Base-by-base conservation (phyloP, 2,113 vertebrate genomes). In the Sinocyclocheilus grahami region DNA sequence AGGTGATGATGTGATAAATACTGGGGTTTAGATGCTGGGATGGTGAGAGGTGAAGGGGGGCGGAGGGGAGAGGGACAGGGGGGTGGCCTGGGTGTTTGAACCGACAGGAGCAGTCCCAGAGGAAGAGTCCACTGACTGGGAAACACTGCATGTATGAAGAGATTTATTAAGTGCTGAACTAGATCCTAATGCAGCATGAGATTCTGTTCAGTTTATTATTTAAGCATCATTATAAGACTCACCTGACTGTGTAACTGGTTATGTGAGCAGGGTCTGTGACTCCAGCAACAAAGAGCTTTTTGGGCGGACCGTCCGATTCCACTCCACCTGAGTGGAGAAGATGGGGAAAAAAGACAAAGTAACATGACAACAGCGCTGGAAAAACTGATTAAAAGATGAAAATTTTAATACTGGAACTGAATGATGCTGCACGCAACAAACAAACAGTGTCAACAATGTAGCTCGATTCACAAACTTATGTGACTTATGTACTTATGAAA, bases 261-360 rank as follows among this genome's bases (percentile, higher is more conserved):
- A 88, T 90, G 84, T 94, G 92, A 88, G 92, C 30, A 20, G 95
- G 91, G 24, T 95, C 95, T 30, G 94, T 92, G 48, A 96, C 94
- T 58, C 95, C 95, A 0, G 94, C 94, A 82, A 96, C 95, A 92
- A 96, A 96, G 3, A 96, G 95, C 87, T 96, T 96, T 91, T 96
- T 96, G 3, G 95, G 95, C 0, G 95, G 95, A n/a, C 92, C 95
- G 13, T 96, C 95, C 11, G 95, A 95, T 89, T 96, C 95, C 60
- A 93, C 92, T 27, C 95, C 95, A 55, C 95, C 95, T 95, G 88
- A 81, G 9, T 71, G 11, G 86, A 27, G 14, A 37, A 69, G 27
- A 33, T 33, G 48, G 48, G 42, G 12, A 5, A 24, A 14, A 37
- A 14, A 9, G 1, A 20, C 18, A 71, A 39, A 20, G 18, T 71